Conservation (phyloP, 2,797 vertebrate genomes). For the Mus spretus region DNA sequence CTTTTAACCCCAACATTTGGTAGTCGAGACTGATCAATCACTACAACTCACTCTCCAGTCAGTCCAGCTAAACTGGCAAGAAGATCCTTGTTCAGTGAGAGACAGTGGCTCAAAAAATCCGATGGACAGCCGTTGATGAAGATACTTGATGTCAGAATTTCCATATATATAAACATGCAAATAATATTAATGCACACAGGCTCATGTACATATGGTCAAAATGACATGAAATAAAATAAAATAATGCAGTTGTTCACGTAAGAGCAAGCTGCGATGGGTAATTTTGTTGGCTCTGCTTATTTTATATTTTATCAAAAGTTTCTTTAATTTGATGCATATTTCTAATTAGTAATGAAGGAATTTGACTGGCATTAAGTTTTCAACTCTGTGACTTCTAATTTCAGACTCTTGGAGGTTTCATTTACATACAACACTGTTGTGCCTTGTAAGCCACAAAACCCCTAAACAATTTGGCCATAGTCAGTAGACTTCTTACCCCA, state of each 20-base stretch:
- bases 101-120: neutral
- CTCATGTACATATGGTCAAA: neutral
- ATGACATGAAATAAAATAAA: neutral
- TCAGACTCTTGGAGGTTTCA: constrained; percentile 7
- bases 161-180: too few relatives aligned
- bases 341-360: constrained; percentile 1
- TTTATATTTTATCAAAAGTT: neutral
- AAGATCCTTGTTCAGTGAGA: neutral
- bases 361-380: constrained; percentile 9
- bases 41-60: neutral
- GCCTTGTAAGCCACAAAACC: neutral
- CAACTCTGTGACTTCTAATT: neutral
- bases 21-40: neutral
- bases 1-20: neutral
- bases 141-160: too few relatives aligned
- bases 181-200: neutral
- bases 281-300: neutral
- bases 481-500: neutral
- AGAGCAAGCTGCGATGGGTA: neutral
- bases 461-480: neutral
- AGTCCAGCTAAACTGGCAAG: neutral
- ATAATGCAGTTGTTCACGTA: neutral
- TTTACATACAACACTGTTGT: neutral
- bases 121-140: neutral
- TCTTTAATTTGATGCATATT: neutral